These are phyloP conservation scores for Andrena hattorfiana DNA, from an alignment of 2,888 invertebrate species.

Conservation along the genomic window DNA sequence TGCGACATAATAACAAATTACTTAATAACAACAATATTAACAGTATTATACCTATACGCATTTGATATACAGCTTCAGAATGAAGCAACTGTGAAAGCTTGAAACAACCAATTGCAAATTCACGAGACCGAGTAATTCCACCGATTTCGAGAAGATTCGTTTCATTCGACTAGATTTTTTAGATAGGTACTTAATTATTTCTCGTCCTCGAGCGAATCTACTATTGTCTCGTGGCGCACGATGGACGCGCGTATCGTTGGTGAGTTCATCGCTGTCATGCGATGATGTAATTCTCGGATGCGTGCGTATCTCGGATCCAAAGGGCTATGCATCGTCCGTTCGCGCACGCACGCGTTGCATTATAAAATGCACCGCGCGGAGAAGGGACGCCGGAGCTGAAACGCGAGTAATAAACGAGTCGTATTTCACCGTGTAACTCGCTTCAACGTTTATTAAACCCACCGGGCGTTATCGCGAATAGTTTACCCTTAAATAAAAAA, in stretches of 20 bases:
- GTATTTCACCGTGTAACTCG: neutral
- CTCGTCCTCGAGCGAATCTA: neutral
- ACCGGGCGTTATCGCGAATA: neutral
- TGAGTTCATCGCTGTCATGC: slow-evolving; percentile 43
- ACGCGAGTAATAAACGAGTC: neutral
- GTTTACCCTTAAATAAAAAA: neutral
- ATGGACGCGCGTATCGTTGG: slow-evolving; percentile 35
- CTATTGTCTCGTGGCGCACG: neutral
- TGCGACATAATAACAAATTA: too few species aligned
- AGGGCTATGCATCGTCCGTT: slow-evolving; percentile 20
- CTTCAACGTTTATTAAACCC: neutral
- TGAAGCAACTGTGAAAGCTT: too few species aligned
- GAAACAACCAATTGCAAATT: too few species aligned
- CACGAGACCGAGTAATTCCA: too few species aligned
- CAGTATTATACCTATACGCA: too few species aligned
- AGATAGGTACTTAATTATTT: neutral
- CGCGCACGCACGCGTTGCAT: slow-evolving; percentile 7
- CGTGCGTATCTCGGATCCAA: slow-evolving; percentile 26
- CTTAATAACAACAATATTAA: too few species aligned
- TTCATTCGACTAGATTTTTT: too few species aligned
- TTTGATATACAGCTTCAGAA: too few species aligned
- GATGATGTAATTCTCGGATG: slow-evolving; percentile 53
- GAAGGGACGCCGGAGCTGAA: neutral
- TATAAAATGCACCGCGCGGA: slow-evolving; percentile 15
- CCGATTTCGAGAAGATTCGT: too few species aligned